Conservation (phyloP, 2,888 invertebrate species). For the Macaria notata region DNA sequence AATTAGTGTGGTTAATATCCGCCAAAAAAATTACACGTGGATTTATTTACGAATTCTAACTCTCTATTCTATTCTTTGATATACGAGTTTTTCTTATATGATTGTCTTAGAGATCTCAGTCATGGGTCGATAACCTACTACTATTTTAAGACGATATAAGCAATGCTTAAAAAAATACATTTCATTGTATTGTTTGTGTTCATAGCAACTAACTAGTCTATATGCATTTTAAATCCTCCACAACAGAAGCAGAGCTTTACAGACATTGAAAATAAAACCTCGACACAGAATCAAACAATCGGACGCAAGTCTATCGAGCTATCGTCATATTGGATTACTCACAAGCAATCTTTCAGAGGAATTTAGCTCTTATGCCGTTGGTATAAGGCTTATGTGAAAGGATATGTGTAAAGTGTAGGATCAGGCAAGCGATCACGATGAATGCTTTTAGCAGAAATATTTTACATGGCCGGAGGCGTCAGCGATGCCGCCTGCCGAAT, state of each 20-base stretch:
- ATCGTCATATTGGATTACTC: constrained; percentile 71
- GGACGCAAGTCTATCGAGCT: constrained; percentile 65
- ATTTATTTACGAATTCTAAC: too few species aligned
- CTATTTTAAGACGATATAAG: not conserved
- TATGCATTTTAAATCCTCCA: not conserved
- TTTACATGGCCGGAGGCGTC: constrained; percentile 77
- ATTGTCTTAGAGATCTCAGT: not conserved
- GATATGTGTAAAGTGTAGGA: constrained; percentile 55
- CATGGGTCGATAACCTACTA: not conserved
- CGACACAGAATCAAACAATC: constrained; percentile 67
- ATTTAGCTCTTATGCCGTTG: constrained; percentile 45
- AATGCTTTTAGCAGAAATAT: constrained; percentile 81
- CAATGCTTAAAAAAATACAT: not conserved
- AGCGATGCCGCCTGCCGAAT: constrained; percentile 69
- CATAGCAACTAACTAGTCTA: too few species aligned
- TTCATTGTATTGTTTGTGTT: not conserved
- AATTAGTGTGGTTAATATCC: constrained; percentile 2
- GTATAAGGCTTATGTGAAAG: constrained; percentile 41
- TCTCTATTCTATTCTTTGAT: too few species aligned
- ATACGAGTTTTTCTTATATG: not conserved
- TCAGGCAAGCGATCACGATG: constrained; percentile 78
- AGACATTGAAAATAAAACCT: constrained; percentile 54
- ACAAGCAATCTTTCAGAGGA: constrained; percentile 51
- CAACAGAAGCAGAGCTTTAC: constrained; percentile 36
- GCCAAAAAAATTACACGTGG: not conserved